Evolutionary conservation across 1,140 invertebrate genomes (phyloP), one percentile per base, ranked within the genome.

Genomic region (Pristionchus pacificus): DNA sequence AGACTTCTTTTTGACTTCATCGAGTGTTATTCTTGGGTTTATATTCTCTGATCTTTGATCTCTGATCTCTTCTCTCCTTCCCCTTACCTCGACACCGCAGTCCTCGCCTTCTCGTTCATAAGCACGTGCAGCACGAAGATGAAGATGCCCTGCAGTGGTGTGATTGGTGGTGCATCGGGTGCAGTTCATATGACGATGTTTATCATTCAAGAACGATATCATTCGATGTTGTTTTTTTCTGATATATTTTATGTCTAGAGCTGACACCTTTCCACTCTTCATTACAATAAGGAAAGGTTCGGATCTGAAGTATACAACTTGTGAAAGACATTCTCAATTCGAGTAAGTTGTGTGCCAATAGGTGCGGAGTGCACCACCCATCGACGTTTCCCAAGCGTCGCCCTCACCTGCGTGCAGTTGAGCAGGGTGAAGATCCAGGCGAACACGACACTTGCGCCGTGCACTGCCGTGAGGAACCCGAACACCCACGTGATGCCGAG

Each of bases 91-190:
- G 66, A 28, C 10, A 79, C 59, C 14, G 74, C 60, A 1, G 64
- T 19, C 24, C 88, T 89, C 87, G 94, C 92, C 88, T 94, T 94
- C 84, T 95, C 92, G 86, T 96, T 95, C 85, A 92, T 90, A 81
- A 96, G 87, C 84, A 93, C 96, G 86, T 95, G 92, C 86, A 95
- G 94, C 74, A 93, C 88, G 86, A 96, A 95, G 80, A 96, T 95
- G 86, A 95, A 93, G 74, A 95, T 87, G 76, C 93, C 93, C 86
- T 79, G 72, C 64, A 77, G 61, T 25, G 57, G 27, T n/a, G 33
- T 15, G 28, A 3, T 30, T 29, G 74, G 2, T 60, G 28, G 19
- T 72, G 49, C n/a, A n/a, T n/a, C n/a, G n/a, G n/a, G n/a, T n/a
- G n/a, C n/a, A n/a, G n/a, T n/a, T 49, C 38, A 49, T 10, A 49